Evolutionary conservation across 2,888 invertebrate species (phyloP), one percentile per base, ranked within the genome.

Genomic region (Coleophora flavipennella): DNA sequence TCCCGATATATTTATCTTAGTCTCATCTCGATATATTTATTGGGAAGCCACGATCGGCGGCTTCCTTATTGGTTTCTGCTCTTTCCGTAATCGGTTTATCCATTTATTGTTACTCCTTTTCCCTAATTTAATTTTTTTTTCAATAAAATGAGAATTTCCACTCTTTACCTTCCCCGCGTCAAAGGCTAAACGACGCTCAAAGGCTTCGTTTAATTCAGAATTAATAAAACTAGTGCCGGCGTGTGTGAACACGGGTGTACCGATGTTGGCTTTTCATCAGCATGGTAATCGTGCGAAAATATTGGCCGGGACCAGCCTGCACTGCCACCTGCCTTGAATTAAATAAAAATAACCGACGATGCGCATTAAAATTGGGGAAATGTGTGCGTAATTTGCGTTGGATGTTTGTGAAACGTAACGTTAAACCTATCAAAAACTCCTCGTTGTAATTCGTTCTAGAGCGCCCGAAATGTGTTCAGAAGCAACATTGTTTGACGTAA

Each of bases 231-330:
- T 52, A 54, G 51, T 51, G 48, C 36, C 43, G 32, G 33, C 57
- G 53, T 61, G 56, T 62, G 57, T 62, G 54, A 60, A 61, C 62
- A 60, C 61, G 56, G 54, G 55, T 64, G 64, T 65, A 59, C 65
- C 64, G 62, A 60, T 84, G 81, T 84, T 84, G 74, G 75, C 78
- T 73, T 84, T 83, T 79, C 81, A 84, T 84, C 80, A 83, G 72
- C 71, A 84, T 81, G 80, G 67, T 80, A 84, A 84, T 81, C 79
- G 78, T 75, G 65, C 65, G 79, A 83, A 80, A 84, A 83, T 80
- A 81, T 79, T 72, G 75, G 65, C 56, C 57, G 69, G 57, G 65
- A 71, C 67, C 10, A 10, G 29, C 11, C 29, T 9, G 29, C 29
- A 66, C 63, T 62, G 63, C 62, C 64, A 77, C 77, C 78, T 76